These are phyloP conservation scores for Narcine bancroftii DNA, from an alignment of 2,113 vertebrate genomes.

Conservation along the genomic window DNA sequence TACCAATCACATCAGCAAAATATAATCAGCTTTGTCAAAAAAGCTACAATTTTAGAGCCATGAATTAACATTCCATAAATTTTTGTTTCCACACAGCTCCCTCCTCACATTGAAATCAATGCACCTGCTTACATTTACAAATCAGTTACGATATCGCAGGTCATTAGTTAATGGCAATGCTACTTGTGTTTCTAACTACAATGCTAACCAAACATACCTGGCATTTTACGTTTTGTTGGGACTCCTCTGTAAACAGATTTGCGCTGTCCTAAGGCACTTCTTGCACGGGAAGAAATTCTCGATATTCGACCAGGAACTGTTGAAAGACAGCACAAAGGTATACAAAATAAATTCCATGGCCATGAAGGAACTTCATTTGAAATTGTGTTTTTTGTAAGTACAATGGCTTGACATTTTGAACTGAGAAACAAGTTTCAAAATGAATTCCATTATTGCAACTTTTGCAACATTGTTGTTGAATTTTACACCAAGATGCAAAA, in stretches of 20 bases:
- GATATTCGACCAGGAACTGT: slow-evolving; percentile 92
- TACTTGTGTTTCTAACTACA: background rate
- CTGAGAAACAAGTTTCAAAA: slow-evolving; percentile 5
- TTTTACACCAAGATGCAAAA: slow-evolving; percentile 5
- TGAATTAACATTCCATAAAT: background rate
- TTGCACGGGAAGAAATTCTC: slow-evolving; percentile 84
- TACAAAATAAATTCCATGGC: background rate
- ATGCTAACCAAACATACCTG: slow-evolving; percentile 61
- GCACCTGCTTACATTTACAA: no score
- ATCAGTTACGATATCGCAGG: no score
- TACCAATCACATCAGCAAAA: background rate
- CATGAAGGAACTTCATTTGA: background rate
- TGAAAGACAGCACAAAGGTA: slow-evolving; percentile 55
- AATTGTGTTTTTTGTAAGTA: background rate
- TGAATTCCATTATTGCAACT: background rate
- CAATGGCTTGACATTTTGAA: background rate
- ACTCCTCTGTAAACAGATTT: slow-evolving; percentile 64
- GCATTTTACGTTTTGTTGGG: slow-evolving; percentile 64
- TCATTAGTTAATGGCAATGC: background rate
- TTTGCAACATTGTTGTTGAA: background rate
- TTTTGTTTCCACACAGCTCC: no score
- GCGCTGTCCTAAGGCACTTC: slow-evolving; percentile 67
- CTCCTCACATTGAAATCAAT: no score
- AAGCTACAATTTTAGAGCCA: background rate
- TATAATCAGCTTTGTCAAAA: background rate